Conservation (phyloP, 2,113 vertebrate genomes). For the Beaufortia kweichowensis region DNA sequence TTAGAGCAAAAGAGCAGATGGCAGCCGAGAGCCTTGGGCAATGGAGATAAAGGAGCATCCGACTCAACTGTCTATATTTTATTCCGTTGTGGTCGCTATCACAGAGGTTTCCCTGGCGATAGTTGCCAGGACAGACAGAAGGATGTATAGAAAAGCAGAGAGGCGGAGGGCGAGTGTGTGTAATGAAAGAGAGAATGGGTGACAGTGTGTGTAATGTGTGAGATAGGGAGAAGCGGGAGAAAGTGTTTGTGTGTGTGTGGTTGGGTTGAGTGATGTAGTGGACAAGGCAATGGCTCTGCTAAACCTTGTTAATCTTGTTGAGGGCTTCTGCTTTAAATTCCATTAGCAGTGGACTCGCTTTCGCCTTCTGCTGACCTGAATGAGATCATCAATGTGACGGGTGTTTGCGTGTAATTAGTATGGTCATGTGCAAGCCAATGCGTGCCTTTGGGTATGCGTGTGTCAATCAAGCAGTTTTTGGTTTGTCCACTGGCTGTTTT, state of each 20-base stretch:
- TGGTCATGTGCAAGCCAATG: slow-evolving; percentile 19
- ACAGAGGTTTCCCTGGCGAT: slow-evolving; percentile 27
- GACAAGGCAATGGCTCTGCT: slow-evolving; percentile 39
- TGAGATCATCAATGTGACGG: slow-evolving; percentile 26
- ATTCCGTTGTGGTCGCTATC: slow-evolving; percentile 34
- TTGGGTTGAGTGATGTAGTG: slow-evolving; percentile 38
- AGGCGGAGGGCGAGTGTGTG: background rate
- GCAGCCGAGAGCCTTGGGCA: background rate
- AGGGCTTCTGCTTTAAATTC: slow-evolving; percentile 54
- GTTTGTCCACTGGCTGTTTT: background rate
- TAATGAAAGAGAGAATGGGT: background rate
- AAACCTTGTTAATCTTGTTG: slow-evolving; percentile 56
- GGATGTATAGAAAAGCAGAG: slow-evolving; percentile 26
- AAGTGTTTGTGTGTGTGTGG: slow-evolving; percentile 17
- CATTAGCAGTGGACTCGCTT: slow-evolving; percentile 51
- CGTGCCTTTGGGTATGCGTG: background rate
- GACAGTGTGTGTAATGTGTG: slow-evolving; percentile 3
- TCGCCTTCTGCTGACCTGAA: slow-evolving; percentile 48
- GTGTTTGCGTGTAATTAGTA: slow-evolving; percentile 1
- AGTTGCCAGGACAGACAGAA: slow-evolving; percentile 17
- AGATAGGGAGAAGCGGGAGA: background rate
- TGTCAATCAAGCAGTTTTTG: background rate
- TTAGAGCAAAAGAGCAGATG: slow-evolving; percentile 23
- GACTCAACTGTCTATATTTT: slow-evolving; percentile 14
- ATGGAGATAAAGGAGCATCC: slow-evolving; percentile 41